Evolutionary conservation across 2,888 invertebrate species (phyloP).

Genomic region (Acanthosepion esculentum): DNA sequence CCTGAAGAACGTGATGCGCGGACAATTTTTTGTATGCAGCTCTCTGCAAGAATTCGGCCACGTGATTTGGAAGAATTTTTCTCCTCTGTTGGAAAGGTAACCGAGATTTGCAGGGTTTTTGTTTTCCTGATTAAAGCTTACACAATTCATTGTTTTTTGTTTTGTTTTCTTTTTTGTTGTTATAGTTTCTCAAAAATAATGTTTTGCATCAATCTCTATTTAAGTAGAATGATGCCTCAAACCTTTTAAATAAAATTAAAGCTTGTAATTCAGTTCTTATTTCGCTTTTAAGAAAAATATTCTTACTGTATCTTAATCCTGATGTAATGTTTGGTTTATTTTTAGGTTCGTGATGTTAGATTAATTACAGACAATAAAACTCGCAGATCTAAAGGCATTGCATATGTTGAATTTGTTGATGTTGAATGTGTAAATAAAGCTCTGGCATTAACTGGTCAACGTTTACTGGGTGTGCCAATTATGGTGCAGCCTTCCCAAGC

Average conservation of each 20-base stretch:
- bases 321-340: constrained; percentile 45
- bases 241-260: not conserved
- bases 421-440: constrained; percentile 97
- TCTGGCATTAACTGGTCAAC: constrained; percentile 95
- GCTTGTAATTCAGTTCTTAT: too few species aligned
- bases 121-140: too few species aligned
- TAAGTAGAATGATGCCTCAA: too few species aligned
- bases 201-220: too few species aligned
- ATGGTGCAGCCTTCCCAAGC: constrained; percentile 98
- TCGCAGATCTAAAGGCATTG: constrained; percentile 97
- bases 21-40: constrained; percentile 98
- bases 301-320: not conserved
- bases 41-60: constrained; percentile 93
- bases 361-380: constrained; percentile 99
- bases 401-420: constrained; percentile 99
- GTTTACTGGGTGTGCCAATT: constrained; percentile 94
- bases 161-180: too few species aligned
- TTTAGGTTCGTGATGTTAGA: constrained; percentile 89
- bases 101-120: too few species aligned
- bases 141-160: too few species aligned
- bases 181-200: too few species aligned
- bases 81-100: constrained; percentile 96
- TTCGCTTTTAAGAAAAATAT: not conserved
- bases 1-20: constrained; percentile 99
- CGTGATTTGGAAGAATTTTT: constrained; percentile 98